Conservation (phyloP, 2,888 invertebrate genomes). For the Habrosyne pyritoides region DNA sequence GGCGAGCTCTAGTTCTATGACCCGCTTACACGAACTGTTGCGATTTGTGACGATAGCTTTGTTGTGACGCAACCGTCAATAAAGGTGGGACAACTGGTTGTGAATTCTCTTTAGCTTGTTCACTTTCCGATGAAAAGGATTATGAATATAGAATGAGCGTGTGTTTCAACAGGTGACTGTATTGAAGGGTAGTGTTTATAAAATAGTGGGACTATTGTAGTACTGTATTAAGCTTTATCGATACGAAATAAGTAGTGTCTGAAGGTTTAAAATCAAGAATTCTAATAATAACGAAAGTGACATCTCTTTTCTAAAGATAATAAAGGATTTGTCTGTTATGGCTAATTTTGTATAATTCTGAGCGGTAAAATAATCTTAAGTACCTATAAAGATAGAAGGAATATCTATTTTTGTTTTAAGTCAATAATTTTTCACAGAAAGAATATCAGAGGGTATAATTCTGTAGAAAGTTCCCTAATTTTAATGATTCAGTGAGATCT, state of each 20-base stretch:
- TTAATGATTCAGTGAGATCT: neutral
- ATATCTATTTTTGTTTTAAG: neutral
- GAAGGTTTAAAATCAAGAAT: neutral
- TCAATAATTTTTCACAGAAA: neutral
- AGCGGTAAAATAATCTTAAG: neutral
- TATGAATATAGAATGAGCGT: neutral
- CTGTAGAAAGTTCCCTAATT: neutral
- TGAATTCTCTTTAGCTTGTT: neutral
- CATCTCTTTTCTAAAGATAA: too few species aligned
- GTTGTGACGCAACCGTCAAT: slow-evolving; percentile 37
- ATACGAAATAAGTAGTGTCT: neutral
- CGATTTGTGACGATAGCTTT: slow-evolving; percentile 36
- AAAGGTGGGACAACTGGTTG: slow-evolving; percentile 10
- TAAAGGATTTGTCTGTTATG: too few species aligned
- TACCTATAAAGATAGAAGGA: too few species aligned
- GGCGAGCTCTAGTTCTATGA: slow-evolving; percentile 65
- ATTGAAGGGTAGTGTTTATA: neutral
- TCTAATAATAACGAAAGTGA: too few species aligned
- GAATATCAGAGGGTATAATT: neutral
- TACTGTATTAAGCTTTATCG: too few species aligned
- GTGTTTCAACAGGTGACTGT: neutral
- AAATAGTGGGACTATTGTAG: slow-evolving; percentile 2
- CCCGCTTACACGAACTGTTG: slow-evolving; percentile 54
- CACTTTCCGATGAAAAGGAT: neutral
- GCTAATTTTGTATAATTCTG: neutral